Evolutionary conservation across 2,888 invertebrate genomes (phyloP), one percentile per base, ranked within the genome.

Genomic region (Pollenia labialis): DNA sequence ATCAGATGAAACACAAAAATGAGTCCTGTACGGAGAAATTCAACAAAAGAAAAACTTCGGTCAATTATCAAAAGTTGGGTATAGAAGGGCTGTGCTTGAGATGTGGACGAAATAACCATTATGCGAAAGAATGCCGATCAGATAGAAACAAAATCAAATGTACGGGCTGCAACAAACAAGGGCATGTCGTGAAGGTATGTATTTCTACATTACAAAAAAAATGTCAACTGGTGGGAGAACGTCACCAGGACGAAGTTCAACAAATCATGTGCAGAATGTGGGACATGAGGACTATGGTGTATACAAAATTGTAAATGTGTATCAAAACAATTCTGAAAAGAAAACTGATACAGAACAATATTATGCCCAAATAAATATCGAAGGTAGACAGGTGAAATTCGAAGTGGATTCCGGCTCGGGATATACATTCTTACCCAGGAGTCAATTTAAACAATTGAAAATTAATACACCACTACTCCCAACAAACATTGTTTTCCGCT

Each of bases 321-420:
- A 72, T 72, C 58, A 46, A 48, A 58, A 72, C 46, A 23, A 11
- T 58, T 23, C 56, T 3, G 44, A 40, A 40, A 52, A 50, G 18
- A 6, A 8, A 23, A 23, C 18, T 14, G 56, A 56, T 42, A 56
- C 60, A 18, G 40, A 74, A 16, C 23, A 50, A 12, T 85, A 72
- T 54, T 72, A 71, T 50, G 68, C 72, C 12, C 50, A 48, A n/a
- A 68, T 85, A 18, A 56, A 40, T 42, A 85, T 77, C n/a, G 71
- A 85, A 76, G 76, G 64, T 12, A 76, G 46, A 50, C 23, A 56
- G 12, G 77, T 81, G 11, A 56, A 58, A 74, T 74, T 74, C 32
- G 60, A 74, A 48, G 74, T 74, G n/a, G 58, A 74, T 48, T 81
- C 81, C 9, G 81, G 85, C 8, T 81, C 76, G 8, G 85, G 75